Conservation (phyloP, 2,113 vertebrate species). For the Actinemys pallida region DNA sequence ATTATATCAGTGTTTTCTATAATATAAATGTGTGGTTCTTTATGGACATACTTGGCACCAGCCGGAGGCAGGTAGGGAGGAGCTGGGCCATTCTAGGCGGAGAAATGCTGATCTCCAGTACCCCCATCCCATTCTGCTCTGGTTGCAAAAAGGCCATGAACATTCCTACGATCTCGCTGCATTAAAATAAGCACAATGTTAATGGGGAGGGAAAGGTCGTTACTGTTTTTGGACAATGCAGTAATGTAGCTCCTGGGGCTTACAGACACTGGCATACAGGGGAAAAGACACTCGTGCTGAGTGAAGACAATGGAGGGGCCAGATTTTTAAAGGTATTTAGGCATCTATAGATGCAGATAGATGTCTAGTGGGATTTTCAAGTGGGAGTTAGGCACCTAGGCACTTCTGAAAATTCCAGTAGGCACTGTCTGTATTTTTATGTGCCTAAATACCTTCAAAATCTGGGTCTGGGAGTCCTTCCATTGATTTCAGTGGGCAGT, state of each 20-base stretch:
- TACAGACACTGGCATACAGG: accelerated
- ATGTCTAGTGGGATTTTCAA: not conserved
- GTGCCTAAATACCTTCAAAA: not conserved
- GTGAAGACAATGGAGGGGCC: not conserved
- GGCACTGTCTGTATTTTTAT: not conserved
- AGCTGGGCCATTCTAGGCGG: accelerated
- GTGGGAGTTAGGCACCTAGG: not conserved
- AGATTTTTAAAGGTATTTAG: not conserved
- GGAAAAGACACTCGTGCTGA: not conserved
- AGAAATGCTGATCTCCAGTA: accelerated
- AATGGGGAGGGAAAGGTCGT: accelerated
- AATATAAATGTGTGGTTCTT: not conserved
- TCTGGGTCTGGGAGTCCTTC: not conserved
- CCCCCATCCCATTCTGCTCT: not conserved
- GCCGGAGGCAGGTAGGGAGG: not conserved
- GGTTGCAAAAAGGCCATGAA: accelerated
- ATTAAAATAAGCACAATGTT: accelerated
- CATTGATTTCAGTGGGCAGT: not conserved
- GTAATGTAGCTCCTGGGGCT: accelerated
- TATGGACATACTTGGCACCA: not conserved
- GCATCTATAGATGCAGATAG: not conserved
- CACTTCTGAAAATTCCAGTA: not conserved
- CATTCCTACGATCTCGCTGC: accelerated
- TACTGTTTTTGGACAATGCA: not conserved
- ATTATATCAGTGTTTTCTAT: slow-evolving; percentile 22